Evolutionary conservation across 2,113 vertebrate species (phyloP), one percentile per base, ranked within the genome.

Genomic region (Acanthisitta chloris): DNA sequence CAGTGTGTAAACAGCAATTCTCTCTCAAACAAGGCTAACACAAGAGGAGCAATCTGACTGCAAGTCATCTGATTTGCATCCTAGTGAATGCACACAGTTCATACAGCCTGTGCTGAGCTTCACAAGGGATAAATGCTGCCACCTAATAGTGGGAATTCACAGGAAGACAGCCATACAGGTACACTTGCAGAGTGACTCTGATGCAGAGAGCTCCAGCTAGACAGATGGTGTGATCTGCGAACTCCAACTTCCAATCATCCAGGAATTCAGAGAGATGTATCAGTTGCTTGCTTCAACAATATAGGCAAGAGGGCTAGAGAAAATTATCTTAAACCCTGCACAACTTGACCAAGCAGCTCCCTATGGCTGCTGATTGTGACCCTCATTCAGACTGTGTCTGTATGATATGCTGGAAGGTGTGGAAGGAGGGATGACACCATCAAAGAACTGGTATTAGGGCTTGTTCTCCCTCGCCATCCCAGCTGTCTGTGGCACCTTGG

Each of bases 391-490:
- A 2, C 5, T 1, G 14, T 1, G 1, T 14, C 52, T 62, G 16
- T 5, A 20, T 14, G 11, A 5, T 6, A 7, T 3, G 13, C 51
- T 21, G 46, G 20, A 45, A 59, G 40, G 15, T 1, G 0, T 4
- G 48, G 17, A 70, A 70, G 14, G 11, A 58, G 28, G 17, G 25
- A 26, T n/a, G 29, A 70, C 46, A 36, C 19, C 29, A 20, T 8
- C 31, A 14, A 21, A 59, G 33, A 59, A 73, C 29, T 3, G 17
- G 17, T 25, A 17, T 46, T 25, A 16, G 18, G 25, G 40, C 46
- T 89, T 51, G 31, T 71, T 49, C 71, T 58, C 59, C 49, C 54
- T 72, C 14, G n/a, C 54, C 49, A 65, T 21, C 17, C 38, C 67
- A 38, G 31, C 5, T n/a, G 15, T 25, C 48, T 38, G 38, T 21